Conservation (phyloP, 2,113 vertebrate genomes). For the Lycocorax pyrrhopterus region DNA sequence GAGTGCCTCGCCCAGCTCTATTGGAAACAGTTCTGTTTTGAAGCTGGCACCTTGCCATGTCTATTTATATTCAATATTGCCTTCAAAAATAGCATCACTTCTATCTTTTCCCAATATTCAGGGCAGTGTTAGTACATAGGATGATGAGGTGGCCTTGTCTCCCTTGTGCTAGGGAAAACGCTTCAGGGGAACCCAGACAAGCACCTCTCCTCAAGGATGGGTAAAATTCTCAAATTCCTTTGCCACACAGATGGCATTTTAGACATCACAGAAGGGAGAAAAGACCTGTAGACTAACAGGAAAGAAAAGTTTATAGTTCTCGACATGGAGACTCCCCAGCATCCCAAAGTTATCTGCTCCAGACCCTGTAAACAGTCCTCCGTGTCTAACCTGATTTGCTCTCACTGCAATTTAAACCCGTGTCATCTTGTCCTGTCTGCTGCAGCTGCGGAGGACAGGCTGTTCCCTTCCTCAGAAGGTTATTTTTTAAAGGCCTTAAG, state of each 20-base stretch:
- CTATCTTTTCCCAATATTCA: neutral
- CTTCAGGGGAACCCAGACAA: neutral
- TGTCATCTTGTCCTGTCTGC: neutral
- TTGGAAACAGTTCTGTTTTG: constrained; percentile 28
- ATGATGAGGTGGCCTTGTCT: neutral
- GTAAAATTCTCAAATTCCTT: neutral
- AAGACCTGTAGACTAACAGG: neutral
- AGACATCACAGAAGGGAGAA: neutral
- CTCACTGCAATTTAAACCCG: neutral
- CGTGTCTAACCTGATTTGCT: neutral
- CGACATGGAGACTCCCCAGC: fast-evolving
- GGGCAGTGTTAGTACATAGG: neutral
- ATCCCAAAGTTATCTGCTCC: neutral
- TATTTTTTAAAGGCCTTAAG: neutral
- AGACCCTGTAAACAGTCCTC: neutral
- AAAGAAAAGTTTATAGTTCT: neutral
- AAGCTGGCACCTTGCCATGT: constrained; percentile 35
- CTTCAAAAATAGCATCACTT: constrained; percentile 31
- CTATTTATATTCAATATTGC: constrained; percentile 48
- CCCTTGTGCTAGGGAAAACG: neutral
- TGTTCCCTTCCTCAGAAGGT: neutral
- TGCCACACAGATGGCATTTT: neutral
- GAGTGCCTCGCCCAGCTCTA: neutral
- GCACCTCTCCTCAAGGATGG: neutral
- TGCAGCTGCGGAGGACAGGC: neutral